Percentiles rank a stretch among this genome's conserved stretches.
Conservation (phyloP, 2,888 invertebrate genomes). For the Ramazzottius varieornatus region DNA sequence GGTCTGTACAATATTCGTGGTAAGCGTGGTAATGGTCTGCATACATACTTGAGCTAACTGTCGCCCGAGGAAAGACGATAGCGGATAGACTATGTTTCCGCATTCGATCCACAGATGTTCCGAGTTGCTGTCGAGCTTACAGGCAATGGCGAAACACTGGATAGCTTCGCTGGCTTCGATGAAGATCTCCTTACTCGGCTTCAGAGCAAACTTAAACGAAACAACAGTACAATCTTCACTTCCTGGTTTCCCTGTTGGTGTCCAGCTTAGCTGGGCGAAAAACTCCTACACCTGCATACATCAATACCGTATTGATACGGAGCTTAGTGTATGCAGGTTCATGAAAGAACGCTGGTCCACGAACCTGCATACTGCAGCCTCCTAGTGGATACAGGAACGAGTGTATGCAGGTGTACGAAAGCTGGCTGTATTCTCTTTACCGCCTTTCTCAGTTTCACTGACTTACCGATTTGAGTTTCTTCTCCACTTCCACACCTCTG, state of each 20-base stretch:
- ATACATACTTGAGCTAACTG: constrained; percentile 43
- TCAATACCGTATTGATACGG: too few species aligned
- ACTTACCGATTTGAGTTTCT: constrained; percentile 10
- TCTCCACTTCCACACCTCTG: neutral
- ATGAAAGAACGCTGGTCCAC: too few species aligned
- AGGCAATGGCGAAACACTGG: constrained; percentile 50
- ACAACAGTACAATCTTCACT: too few species aligned
- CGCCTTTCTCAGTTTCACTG: too few species aligned
- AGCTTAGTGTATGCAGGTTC: too few species aligned
- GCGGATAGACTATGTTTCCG: constrained; percentile 61
- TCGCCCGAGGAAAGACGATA: constrained; percentile 66
- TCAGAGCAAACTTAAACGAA: constrained; percentile 12
- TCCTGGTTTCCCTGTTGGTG: too few species aligned
- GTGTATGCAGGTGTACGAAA: too few species aligned
- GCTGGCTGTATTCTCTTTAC: too few species aligned
- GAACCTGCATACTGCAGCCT: too few species aligned
- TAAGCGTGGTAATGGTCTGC: neutral
- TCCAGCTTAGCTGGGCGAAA: too few species aligned
- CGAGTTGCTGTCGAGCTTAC: constrained; percentile 39
- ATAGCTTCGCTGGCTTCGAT: constrained; percentile 31
- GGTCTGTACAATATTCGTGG: neutral
- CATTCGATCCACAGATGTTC: constrained; percentile 66
- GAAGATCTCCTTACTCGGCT: constrained; percentile 12
- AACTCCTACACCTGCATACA: too few species aligned
- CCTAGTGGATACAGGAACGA: too few species aligned